Conservation (phyloP, 2,797 vertebrate genomes). For the Sebastes iracundus region DNA sequence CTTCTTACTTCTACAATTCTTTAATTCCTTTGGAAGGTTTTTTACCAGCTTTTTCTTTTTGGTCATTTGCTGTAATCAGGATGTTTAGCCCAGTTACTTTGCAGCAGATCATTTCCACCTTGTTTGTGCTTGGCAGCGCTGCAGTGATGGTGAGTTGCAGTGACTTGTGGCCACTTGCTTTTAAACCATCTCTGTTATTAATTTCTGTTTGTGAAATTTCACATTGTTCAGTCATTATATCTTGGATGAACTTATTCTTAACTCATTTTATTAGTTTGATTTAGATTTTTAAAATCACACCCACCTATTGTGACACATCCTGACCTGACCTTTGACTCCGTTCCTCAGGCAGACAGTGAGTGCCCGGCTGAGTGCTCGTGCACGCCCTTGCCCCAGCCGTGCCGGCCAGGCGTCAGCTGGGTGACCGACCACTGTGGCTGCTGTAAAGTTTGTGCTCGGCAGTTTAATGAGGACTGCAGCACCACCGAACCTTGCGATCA, state of each 20-base stretch:
- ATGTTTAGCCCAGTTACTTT: constrained; percentile 51
- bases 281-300: neutral
- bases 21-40: neutral
- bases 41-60: neutral
- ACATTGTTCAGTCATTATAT: neutral
- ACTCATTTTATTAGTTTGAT: neutral
- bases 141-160: constrained; percentile 64
- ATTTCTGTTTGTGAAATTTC: neutral
- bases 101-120: constrained; percentile 37
- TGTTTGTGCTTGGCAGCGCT: constrained; percentile 51
- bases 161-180: neutral
- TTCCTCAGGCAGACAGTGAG: constrained; percentile 56
- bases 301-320: neutral
- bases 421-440: constrained; percentile 80
- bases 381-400: constrained; percentile 47
- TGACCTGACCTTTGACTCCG: constrained; percentile 28
- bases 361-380: constrained; percentile 77
- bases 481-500: constrained; percentile 79
- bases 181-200: neutral
- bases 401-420: constrained; percentile 78
- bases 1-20: neutral
- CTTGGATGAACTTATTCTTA: neutral
- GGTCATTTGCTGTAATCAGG: constrained; percentile 2
- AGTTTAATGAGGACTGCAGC: constrained; percentile 84
- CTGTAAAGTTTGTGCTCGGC: constrained; percentile 82